phyloP scores from a whole-genome alignment of 1,140 invertebrate genomes.

The Euura saliciscinereae region DNA sequence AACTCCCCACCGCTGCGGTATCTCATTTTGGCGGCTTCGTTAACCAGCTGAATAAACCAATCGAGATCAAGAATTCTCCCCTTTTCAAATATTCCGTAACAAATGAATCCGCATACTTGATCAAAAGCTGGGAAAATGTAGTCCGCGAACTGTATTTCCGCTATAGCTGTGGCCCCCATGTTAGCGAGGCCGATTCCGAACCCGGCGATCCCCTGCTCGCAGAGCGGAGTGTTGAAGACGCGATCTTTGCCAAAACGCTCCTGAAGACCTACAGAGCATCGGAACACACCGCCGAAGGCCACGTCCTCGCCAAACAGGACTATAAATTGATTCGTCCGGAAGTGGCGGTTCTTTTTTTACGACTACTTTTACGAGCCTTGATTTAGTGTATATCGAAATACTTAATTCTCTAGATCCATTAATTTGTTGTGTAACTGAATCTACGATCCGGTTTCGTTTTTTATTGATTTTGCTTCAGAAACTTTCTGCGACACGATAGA shows the following conservation, averaged over 20 bases:
- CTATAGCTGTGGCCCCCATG: slow-evolving; percentile 90
- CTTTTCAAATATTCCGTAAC: not conserved
- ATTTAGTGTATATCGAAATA: no score
- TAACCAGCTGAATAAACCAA: slow-evolving; percentile 67
- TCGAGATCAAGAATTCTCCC: no score
- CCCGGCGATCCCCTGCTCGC: slow-evolving; percentile 97
- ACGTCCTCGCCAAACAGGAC: slow-evolving; percentile 98
- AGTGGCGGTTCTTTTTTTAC: no score
- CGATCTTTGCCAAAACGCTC: slow-evolving; percentile 93
- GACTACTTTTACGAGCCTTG: no score
- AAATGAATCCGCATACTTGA: slow-evolving; percentile 71
- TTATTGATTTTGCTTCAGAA: no score
- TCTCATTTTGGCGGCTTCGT: slow-evolving; percentile 92
- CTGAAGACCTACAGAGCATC: slow-evolving; percentile 92
- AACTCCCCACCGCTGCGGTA: slow-evolving; percentile 93
- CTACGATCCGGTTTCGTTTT: no score
- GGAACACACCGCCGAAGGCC: slow-evolving; percentile 97
- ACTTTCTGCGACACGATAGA: no score
- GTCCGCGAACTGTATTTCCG: slow-evolving; percentile 99
- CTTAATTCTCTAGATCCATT: no score
- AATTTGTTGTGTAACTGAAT: no score
- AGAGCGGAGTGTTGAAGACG: slow-evolving; percentile 98
- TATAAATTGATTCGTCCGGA: slow-evolving; percentile 17
- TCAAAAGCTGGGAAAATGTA: slow-evolving; percentile 99
- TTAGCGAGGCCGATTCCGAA: slow-evolving; percentile 96